Evolutionary conservation across 2,797 vertebrate genomes (phyloP).

Genomic region (Pseudotriccus pelzelni): DNA sequence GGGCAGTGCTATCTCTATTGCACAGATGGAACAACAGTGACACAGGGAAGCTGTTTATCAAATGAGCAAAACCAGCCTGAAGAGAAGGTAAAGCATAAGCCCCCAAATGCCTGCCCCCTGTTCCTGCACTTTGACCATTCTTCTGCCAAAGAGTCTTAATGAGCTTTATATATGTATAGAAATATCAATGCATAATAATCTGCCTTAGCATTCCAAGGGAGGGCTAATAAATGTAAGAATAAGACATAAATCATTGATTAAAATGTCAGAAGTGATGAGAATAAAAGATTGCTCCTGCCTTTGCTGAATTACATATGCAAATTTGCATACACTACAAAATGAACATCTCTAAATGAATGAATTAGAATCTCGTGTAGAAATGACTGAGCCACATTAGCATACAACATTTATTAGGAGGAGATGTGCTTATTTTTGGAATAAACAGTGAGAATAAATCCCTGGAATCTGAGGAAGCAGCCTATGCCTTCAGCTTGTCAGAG

Average conservation of each 20-base stretch:
- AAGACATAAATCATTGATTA: conserved; percentile 66
- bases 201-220: conserved; percentile 22
- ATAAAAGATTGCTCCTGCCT: conserved; percentile 65
- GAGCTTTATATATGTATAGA: conserved; percentile 50
- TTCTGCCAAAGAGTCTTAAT: conserved; percentile 36
- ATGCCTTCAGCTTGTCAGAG: neutral
- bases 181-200: conserved; percentile 57
- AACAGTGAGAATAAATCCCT: conserved; percentile 33
- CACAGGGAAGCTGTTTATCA: conserved; percentile 11
- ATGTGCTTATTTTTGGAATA: conserved; percentile 56
- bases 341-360: conserved; percentile 61
- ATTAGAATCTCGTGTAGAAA: conserved; percentile 50
- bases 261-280: conserved; percentile 68
- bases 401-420: conserved; percentile 46
- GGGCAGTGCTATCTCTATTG: conserved; percentile 21
- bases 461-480: conserved; percentile 42
- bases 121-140: neutral
- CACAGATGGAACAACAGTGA: conserved; percentile 4
- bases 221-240: conserved; percentile 58
- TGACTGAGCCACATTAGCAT: conserved; percentile 60
- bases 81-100: neutral
- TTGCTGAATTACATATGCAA: conserved; percentile 66
- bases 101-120: neutral
- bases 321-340: conserved; percentile 48
- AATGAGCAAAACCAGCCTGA: neutral